These are phyloP conservation scores for Spatula clypeata DNA, from an alignment of 2,797 vertebrate genomes.

Conservation along the genomic window DNA sequence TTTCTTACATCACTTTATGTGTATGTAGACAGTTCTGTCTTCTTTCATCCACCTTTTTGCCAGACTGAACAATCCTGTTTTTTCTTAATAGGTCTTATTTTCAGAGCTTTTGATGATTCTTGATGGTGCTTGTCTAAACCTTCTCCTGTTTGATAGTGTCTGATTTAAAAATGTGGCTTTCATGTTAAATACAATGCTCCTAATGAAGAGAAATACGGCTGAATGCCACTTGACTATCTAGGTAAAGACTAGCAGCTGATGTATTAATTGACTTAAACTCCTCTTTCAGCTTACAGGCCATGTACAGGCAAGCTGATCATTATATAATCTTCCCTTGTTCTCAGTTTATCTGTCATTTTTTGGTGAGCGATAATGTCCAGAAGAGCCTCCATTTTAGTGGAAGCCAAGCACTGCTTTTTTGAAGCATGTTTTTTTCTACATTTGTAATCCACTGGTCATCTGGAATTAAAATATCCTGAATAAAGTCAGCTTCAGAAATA, in stretches of 20 bases:
- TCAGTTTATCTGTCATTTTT: not conserved
- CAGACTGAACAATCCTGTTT: not conserved
- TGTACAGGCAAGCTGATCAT: not conserved
- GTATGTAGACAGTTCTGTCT: not conserved
- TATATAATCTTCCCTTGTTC: not conserved
- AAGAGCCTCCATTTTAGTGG: not conserved
- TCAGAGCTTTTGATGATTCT: not conserved
- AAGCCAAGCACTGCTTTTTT: not conserved
- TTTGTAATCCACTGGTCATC: not conserved
- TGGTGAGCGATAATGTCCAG: not conserved
- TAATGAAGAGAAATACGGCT: not conserved
- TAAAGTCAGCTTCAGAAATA: not conserved
- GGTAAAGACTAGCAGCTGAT: not conserved
- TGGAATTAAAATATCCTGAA: not conserved
- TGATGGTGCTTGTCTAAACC: not conserved
- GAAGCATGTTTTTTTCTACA: not conserved
- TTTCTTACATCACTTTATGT: not conserved
- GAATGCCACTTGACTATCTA: not conserved
- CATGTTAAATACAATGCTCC: not conserved
- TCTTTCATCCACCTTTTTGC: not conserved
- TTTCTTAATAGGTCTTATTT: not conserved
- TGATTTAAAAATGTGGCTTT: conserved; percentile 6
- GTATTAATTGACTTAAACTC: not conserved
- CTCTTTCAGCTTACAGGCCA: not conserved
- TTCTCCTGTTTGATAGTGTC: not conserved